A percentile compares a stretch with the other conserved stretches of the same genome.
Conservation (phyloP, 2,797 vertebrate genomes). For the Lacerta bilineata region DNA sequence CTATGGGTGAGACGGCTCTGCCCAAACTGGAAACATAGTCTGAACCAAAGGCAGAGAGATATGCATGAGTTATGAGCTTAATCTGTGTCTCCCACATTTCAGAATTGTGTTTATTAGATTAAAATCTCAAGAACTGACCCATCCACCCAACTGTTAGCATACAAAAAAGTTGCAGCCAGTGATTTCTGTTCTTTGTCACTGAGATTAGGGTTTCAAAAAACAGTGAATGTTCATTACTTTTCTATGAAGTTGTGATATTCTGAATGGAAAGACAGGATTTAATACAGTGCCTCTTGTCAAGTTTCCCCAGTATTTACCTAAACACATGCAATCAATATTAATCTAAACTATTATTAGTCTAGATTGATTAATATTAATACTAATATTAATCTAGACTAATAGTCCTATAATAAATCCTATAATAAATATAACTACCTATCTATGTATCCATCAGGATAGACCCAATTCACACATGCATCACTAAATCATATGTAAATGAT, state of each 20-base stretch:
- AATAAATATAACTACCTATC: background rate
- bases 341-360: background rate
- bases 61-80: background rate
- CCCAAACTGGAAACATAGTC: background rate
- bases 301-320: background rate
- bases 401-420: background rate
- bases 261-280: background rate
- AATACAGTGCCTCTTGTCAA: background rate
- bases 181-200: background rate
- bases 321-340: background rate
- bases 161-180: background rate
- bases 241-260: background rate
- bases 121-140: background rate
- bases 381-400: background rate
- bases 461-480: background rate
- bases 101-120: background rate
- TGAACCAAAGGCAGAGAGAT: background rate
- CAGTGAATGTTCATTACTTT: background rate
- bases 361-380: too few species aligned
- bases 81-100: background rate
- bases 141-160: background rate
- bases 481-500: background rate
- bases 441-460: background rate
- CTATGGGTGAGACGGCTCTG: too few species aligned
- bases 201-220: constrained; percentile 1